Conservation (phyloP, 2,797 vertebrate genomes). For the Catharus ustulatus region DNA sequence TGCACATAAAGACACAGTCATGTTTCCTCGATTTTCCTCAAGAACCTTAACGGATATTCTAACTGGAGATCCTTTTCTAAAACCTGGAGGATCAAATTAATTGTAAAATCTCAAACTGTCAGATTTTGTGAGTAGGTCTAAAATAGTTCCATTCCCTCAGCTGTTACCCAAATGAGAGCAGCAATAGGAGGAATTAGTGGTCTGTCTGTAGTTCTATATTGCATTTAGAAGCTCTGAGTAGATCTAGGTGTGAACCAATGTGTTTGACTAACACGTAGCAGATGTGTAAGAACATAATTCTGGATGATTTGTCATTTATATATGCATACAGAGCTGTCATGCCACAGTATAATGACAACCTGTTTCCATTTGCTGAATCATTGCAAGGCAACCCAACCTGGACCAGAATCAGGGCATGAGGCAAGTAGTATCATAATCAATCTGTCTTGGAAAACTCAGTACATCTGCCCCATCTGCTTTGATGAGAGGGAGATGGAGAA, state of each 20-base stretch:
- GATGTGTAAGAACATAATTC: neutral
- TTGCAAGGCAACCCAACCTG: neutral
- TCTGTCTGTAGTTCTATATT: neutral
- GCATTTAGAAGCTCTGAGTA: neutral
- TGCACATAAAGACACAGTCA: neutral
- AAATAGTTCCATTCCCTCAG: neutral
- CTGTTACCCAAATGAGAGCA: neutral
- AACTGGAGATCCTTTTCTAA: neutral
- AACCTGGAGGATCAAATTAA: neutral
- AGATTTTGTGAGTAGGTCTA: neutral
- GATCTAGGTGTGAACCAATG: neutral
- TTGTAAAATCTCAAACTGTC: neutral
- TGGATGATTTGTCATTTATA: neutral
- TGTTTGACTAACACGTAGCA: neutral
- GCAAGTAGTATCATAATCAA: neutral
- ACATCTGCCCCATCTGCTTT: neutral
- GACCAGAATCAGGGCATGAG: neutral
- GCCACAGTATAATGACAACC: neutral
- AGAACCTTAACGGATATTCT: neutral
- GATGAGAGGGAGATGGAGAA: neutral
- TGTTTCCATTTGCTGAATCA: neutral
- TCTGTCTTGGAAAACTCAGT: neutral
- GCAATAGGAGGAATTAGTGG: neutral
- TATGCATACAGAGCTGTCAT: neutral
- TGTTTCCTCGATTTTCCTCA: neutral